A percentile compares a stretch with the other conserved stretches of the same genome.
phyloP scores from a whole-genome alignment of 2,888 invertebrate genomes.

The Noctua pronuba region DNA sequence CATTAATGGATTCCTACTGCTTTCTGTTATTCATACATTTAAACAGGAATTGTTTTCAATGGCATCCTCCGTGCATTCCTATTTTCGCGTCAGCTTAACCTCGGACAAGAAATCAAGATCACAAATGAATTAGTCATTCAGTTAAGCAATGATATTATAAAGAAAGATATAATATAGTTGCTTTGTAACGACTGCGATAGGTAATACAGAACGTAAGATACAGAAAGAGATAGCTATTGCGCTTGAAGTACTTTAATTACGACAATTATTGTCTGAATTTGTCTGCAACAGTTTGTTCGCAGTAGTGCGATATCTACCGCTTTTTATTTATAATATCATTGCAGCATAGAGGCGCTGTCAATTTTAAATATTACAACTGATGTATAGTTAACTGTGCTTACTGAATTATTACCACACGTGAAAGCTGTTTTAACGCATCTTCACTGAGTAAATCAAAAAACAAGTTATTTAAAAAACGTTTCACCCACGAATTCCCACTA shows the following conservation, averaged over 20 bases:
- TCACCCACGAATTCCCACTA: background rate
- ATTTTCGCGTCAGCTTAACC: background rate
- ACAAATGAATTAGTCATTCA: background rate
- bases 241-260: no score
- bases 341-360: background rate
- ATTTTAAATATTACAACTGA: background rate
- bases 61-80: background rate
- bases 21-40: no score
- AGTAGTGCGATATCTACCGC: no score
- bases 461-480: conserved; percentile 9
- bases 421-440: background rate
- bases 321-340: no score
- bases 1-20: background rate
- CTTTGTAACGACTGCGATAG: no score
- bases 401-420: background rate
- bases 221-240: no score
- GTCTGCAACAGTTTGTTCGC: no score
- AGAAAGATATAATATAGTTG: no score
- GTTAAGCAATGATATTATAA: background rate
- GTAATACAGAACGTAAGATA: no score
- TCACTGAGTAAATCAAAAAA: background rate
- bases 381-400: background rate
- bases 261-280: no score
- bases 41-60: background rate
- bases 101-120: background rate